Conservation (phyloP, 2,113 vertebrate genomes). For the Bucco capensis region DNA sequence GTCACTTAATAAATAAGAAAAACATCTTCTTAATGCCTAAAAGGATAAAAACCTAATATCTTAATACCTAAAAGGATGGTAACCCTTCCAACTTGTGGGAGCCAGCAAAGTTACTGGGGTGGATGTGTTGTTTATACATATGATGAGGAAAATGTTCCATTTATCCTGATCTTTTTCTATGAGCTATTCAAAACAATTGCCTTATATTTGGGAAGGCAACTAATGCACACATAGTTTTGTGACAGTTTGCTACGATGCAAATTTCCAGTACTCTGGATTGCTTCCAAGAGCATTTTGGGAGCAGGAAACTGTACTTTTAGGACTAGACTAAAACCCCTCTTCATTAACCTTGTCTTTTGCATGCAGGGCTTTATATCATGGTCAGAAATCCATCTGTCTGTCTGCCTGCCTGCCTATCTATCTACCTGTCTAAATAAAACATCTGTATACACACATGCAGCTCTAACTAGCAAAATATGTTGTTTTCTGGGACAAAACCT, state of each 20-base stretch:
- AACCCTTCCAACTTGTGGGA: neutral
- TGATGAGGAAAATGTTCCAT: neutral
- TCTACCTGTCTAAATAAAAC: neutral
- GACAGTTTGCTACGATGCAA: neutral
- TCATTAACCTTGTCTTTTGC: neutral
- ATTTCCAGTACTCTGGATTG: constrained; percentile 7
- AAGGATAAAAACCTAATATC: neutral
- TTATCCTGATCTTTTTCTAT: neutral
- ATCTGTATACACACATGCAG: neutral
- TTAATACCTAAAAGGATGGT: neutral
- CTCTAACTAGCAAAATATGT: constrained; percentile 12
- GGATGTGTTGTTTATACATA: neutral
- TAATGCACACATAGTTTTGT: neutral
- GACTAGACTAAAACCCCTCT: neutral
- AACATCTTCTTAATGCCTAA: neutral
- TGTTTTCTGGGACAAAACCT: constrained; percentile 51
- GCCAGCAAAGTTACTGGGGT: neutral
- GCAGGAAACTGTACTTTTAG: constrained; percentile 6
- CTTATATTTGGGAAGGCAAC: neutral
- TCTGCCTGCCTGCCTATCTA: neutral
- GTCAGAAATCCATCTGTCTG: neutral
- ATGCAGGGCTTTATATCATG: neutral
- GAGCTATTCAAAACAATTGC: neutral
- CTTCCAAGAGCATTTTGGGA: constrained; percentile 34
- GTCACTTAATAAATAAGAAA: neutral